Conservation (phyloP, 1,140 invertebrate genomes). For the Drosophila repletoides region DNA sequence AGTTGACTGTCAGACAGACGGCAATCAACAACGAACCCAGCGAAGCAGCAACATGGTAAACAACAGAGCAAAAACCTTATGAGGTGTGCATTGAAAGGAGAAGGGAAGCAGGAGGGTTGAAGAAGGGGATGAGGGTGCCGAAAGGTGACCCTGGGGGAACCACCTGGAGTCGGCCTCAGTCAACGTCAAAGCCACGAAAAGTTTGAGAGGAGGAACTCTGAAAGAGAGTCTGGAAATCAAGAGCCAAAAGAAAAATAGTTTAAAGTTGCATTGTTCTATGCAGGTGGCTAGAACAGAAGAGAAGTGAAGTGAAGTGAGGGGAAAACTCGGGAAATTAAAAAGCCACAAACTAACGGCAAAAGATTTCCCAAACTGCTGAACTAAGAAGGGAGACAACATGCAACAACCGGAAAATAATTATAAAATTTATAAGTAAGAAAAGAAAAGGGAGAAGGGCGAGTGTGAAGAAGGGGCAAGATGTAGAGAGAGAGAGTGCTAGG, state of each 20-base stretch:
- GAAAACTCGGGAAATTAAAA: conserved; percentile 50
- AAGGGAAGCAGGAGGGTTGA: neutral
- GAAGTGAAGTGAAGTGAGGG: neutral
- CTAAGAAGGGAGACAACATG: conserved; percentile 20
- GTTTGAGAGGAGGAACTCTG: neutral
- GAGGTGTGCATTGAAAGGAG: neutral
- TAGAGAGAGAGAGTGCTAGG: neutral
- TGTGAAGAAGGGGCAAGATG: neutral
- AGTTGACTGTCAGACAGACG: conserved; percentile 50
- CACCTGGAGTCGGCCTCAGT: conserved; percentile 5
- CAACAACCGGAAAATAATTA: conserved; percentile 76
- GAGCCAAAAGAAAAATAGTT: conserved; percentile 25
- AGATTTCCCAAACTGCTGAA: conserved; percentile 51
- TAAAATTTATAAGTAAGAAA: conserved; percentile 62
- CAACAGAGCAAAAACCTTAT: conserved; percentile 40
- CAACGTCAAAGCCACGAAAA: conserved; percentile 35
- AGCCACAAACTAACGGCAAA: conserved; percentile 42
- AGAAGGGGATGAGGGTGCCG: neutral
- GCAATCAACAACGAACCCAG: conserved; percentile 71
- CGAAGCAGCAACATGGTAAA: conserved; percentile 73
- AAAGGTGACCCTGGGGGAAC: conserved; percentile 18
- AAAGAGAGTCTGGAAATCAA: neutral
- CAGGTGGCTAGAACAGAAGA: conserved; percentile 35
- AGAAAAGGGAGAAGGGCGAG: conserved; percentile 2
- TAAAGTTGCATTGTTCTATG: conserved; percentile 49